Evolutionary conservation across 2,888 invertebrate species (phyloP), one percentile per base, ranked within the genome.

Genomic region (Microdon myrmicae): DNA sequence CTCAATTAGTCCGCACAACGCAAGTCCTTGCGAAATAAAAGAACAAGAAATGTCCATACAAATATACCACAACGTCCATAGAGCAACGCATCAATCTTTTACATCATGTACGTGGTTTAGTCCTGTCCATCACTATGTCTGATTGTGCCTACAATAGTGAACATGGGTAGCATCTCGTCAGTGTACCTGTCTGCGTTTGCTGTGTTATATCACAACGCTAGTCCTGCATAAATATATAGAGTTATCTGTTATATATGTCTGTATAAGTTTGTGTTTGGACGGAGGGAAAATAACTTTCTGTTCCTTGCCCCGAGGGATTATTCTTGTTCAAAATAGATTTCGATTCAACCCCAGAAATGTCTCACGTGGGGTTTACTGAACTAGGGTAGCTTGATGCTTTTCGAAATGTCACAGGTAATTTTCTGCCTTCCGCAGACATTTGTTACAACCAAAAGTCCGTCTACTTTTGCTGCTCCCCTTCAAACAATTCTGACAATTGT

Each of bases 151-250:
- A 22, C 25, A 37, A 17, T 23, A 29, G 38, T 13, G 14, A 49
- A 39, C 5, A 47, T 43, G 64, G 64, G 64, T 58, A 58, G 58
- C 56, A 64, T 64, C 47, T 58, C 51, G 53, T 32, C 47, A 32
- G 23, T 28, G 16, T 13, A 41, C 39, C 10, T 35, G 23, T 16
- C 31, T 26, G 39, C 53, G 51, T 55, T 45, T 56, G 49, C 39
- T 37, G 10, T 38, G 41, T 23, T 19, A 19, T 25, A 41, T 49
- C 34, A n/a, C n/a, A n/a, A n/a, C 55, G 12, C 9, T 10, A 28
- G 12, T 28, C 25, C n/a, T n/a, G n/a, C 1, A 31, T 22, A 43
- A 48, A 41, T 29, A 14, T 14, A 6, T 28, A 20, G 37, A 34
- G 29, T 56, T 17, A 19, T 14, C 45, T 47, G 28, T 8, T 19